phyloP scores from a whole-genome alignment of 1,140 invertebrate genomes.

The Eurytemora carolleeae region DNA sequence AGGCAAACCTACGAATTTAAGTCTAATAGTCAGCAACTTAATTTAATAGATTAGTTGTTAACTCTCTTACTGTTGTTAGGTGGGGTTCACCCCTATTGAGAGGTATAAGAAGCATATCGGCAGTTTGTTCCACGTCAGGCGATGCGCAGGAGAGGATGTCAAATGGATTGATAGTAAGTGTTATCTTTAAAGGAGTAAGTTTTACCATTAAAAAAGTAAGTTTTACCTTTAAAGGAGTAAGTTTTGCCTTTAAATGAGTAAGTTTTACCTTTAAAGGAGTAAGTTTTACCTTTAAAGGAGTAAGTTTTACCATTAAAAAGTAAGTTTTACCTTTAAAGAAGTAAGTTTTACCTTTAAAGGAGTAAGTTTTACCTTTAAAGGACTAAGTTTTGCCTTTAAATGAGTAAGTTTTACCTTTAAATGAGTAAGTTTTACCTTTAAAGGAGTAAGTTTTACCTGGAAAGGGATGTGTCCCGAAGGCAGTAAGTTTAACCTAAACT shows the following conservation, averaged over 20 bases:
- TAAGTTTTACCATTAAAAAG: neutral
- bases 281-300: neutral
- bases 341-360: neutral
- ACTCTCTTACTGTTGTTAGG: too few species aligned
- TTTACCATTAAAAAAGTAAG: neutral
- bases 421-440: too few species aligned
- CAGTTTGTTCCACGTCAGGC: neutral
- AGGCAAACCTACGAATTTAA: too few species aligned
- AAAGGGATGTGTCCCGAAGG: too few species aligned
- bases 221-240: neutral
- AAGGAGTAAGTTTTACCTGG: too few species aligned
- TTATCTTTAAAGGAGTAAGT: neutral
- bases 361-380: too few species aligned
- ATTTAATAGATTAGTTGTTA: too few species aligned
- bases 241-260: too few species aligned
- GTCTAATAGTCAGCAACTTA: too few species aligned
- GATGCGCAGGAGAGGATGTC: neutral
- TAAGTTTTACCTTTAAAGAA: neutral
- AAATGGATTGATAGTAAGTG: neutral
- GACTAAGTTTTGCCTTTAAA: too few species aligned
- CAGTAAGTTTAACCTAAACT: too few species aligned
- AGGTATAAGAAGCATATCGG: neutral
- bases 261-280: neutral
- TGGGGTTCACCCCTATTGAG: neutral
- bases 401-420: too few species aligned